Conservation (phyloP, 2,888 invertebrate species). For the Rhingia campestris region DNA sequence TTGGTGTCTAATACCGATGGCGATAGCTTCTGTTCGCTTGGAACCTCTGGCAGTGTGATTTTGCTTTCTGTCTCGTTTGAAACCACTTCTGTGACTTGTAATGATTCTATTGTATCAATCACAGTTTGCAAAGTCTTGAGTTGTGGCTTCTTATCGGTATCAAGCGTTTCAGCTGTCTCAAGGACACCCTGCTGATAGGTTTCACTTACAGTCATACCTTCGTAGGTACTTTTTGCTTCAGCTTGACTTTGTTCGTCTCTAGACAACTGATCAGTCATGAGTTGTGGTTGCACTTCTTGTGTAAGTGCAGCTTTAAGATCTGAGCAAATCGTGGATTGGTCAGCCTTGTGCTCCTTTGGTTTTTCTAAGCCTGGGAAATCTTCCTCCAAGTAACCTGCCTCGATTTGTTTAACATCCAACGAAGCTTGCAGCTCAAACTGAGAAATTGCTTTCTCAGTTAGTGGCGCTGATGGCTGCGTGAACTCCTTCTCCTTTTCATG, state of each 20-base stretch:
- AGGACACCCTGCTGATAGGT: constrained; percentile 75
- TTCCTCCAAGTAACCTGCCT: constrained; percentile 87
- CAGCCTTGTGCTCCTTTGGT: constrained; percentile 78
- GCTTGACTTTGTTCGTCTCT: constrained; percentile 75
- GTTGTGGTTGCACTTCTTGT: constrained; percentile 83
- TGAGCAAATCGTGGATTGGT: constrained; percentile 78
- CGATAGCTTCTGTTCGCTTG: constrained; percentile 33
- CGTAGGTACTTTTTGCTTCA: constrained; percentile 81
- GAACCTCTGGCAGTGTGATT: constrained; percentile 46
- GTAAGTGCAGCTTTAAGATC: constrained; percentile 83
- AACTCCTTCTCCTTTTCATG: constrained; percentile 86
- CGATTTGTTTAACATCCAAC: constrained; percentile 86
- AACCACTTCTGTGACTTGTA: constrained; percentile 77
- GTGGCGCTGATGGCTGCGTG: constrained; percentile 40
- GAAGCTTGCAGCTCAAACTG: constrained; percentile 84
- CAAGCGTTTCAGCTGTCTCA: constrained; percentile 74
- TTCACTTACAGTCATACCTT: constrained; percentile 79
- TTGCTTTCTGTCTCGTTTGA: constrained; percentile 75
- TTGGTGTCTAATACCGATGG: constrained; percentile 71
- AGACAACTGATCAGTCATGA: constrained; percentile 80
- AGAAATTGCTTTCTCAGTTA: constrained; percentile 68
- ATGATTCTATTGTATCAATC: constrained; percentile 71
- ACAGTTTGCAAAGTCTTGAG: constrained; percentile 47
- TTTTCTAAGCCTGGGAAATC: constrained; percentile 81
- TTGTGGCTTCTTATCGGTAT: constrained; percentile 65